These are phyloP conservation scores for Xestia xanthographa DNA, from an alignment of 2,888 invertebrate species.

Conservation along the genomic window DNA sequence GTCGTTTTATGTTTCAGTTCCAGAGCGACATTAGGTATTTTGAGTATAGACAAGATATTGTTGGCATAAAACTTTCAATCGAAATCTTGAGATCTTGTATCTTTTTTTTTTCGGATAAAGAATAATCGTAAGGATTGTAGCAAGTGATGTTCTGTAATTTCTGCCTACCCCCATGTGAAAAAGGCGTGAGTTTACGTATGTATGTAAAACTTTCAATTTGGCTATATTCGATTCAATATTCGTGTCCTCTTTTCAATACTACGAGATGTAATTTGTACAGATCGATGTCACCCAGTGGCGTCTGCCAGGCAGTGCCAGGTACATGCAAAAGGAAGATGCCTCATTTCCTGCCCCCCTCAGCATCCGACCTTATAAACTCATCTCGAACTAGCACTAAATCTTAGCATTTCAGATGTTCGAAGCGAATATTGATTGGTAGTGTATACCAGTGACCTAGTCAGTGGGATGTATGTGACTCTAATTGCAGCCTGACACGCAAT, in stretches of 20 bases:
- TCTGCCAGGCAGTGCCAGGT: conserved; percentile 39
- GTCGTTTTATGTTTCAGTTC: conserved; percentile 25
- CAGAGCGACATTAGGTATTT: conserved; percentile 3
- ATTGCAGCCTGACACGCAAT: conserved; percentile 75
- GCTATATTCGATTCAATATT: conserved; percentile 10
- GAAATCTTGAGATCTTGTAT: too few relatives aligned
- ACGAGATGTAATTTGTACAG: conserved; percentile 18
- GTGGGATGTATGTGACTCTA: conserved; percentile 66
- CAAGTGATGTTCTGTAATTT: too few relatives aligned
- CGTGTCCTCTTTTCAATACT: not conserved
- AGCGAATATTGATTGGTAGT: conserved; percentile 55
- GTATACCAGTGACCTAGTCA: conserved; percentile 57
- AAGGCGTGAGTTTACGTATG: too few relatives aligned
- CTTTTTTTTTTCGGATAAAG: too few relatives aligned
- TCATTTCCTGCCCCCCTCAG: conserved; percentile 65
- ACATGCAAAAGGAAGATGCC: conserved; percentile 61
- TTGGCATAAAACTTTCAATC: not conserved
- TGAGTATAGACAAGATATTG: not conserved
- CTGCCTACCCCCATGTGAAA: too few relatives aligned
- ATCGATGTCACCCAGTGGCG: conserved; percentile 56
- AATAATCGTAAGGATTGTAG: too few relatives aligned
- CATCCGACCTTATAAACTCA: conserved; percentile 61
- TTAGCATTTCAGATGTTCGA: conserved; percentile 43
- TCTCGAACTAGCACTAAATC: conserved; percentile 51
- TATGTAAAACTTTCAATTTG: conserved; percentile 6